Evolutionary conservation across 53 echinoderm and acorn worm species (phyloP).

Genomic region (Henricia sp.): DNA sequence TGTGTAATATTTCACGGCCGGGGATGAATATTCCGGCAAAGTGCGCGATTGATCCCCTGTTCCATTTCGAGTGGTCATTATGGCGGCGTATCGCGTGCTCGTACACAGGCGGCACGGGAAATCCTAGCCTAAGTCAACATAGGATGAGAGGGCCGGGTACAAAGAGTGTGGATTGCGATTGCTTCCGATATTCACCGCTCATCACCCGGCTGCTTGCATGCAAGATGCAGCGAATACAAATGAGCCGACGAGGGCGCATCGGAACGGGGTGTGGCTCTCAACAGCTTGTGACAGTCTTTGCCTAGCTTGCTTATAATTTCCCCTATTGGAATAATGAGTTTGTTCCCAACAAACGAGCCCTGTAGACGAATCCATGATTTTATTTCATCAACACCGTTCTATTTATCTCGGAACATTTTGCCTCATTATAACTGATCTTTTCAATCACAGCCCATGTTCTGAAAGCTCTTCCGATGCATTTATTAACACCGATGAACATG

Average conservation of each 20-base stretch:
- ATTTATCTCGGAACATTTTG: conserved; percentile 9
- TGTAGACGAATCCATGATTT: conserved; percentile 7
- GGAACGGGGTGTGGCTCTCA: conserved; percentile 17
- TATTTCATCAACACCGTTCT: conserved; percentile 6
- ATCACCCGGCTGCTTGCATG: no score
- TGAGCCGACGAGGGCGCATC: neutral
- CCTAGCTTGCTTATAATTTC: no score
- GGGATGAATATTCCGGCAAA: conserved; percentile 43
- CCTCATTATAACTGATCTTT: neutral
- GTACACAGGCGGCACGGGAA: conserved; percentile 46
- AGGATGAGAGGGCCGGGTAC: conserved; percentile 43
- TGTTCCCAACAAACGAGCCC: conserved; percentile 20
- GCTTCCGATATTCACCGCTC: conserved; percentile 45
- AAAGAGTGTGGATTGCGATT: conserved; percentile 63
- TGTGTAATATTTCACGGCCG: conserved; percentile 36
- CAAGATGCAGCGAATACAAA: neutral
- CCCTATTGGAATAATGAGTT: neutral
- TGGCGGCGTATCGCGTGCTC: conserved; percentile 57
- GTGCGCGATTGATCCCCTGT: conserved; percentile 52
- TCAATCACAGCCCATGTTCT: neutral
- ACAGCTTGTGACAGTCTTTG: neutral
- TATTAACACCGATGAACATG: conserved; percentile 44
- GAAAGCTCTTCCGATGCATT: neutral
- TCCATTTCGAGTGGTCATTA: conserved; percentile 65
- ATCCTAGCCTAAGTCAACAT: conserved; percentile 61